Percentiles rank a stretch among this genome's conserved stretches.
Conservation (phyloP, 2,797 vertebrate genomes). For the Scomberomorus guttatus region DNA sequence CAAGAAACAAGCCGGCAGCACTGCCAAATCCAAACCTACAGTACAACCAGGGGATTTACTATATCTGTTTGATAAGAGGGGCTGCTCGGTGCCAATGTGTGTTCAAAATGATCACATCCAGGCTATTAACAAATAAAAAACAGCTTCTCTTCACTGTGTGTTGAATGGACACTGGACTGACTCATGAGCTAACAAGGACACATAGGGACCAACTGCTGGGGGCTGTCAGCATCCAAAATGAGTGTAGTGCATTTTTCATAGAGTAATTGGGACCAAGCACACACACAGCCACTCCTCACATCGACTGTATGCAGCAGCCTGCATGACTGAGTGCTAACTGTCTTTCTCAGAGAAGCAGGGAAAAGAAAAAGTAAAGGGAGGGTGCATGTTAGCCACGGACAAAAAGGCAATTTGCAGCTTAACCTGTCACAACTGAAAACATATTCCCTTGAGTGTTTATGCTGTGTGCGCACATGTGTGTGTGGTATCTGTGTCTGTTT, state of each 20-base stretch:
- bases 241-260: slow-evolving; percentile 1
- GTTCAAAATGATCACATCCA: not conserved
- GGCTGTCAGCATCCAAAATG: not conserved
- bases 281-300: not conserved
- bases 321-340: not conserved
- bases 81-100: not conserved
- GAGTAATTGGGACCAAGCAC: not conserved
- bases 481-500: not conserved
- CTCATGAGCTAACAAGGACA: not conserved
- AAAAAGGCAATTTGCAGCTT: not conserved
- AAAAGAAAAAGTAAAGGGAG: too few species aligned
- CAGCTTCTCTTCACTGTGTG: not conserved
- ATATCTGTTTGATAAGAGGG: slow-evolving; percentile 8
- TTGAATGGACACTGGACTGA: not conserved
- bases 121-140: not conserved
- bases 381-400: not conserved
- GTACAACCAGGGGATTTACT: slow-evolving; percentile 21
- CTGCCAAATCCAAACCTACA: slow-evolving; percentile 23
- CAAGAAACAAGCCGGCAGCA: not conserved
- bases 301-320: slow-evolving; percentile 13
- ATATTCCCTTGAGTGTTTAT: not conserved
- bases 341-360: not conserved
- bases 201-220: not conserved
- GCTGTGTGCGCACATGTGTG: not conserved
- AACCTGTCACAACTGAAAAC: slow-evolving; percentile 15